Base-by-base conservation (phyloP, 2,888 invertebrate genomes). In the Meganola albula region DNA sequence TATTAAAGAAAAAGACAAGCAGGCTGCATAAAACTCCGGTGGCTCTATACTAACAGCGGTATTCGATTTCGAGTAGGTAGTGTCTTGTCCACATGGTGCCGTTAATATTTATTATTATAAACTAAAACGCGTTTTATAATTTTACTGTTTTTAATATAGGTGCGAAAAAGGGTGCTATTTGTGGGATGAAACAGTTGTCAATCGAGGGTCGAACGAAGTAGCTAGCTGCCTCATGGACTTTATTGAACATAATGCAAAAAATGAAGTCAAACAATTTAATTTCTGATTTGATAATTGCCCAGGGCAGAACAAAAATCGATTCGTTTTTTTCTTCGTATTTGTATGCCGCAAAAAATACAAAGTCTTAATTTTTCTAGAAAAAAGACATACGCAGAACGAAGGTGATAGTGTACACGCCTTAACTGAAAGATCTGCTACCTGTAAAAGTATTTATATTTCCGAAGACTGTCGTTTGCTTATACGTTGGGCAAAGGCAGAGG, bases 71-170 rank as follows among this genome's bases (percentile, higher is more conserved):
- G 29, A 37, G 31, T 35, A 44, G 31, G 34, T 44, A 9, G 26
- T 37, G 24, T 3, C 10, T 6, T 35, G 30, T 32, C 43, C 43
- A 7, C 40, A 40, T 28, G 35, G 33, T 10, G 12, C 37, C 9
- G 6, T 32, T 3, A 32, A 10, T n/a, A 12, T 11, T 6, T 32
- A 14, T 32, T 32, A 42, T 9, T 46, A 42, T 27, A 40, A 37
- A 12, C 18, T 37, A 12, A 46, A 42, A 20, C n/a, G 24, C 31
- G 13, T 14, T 6, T 21, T 37, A 22, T 24, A 41, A 42, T 10
- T 43, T 43, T 12, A 38, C 36, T 5, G 29, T 48, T 10, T 43
- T 36, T 31, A 13, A 45, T 11, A 40, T 43, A 39, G 43, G 31
- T 8, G 13, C 10, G 22, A 42, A 23, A 10, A 31, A 37, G 12